Evolutionary conservation across 23 tunicate genomes (phyloP).

Genomic region (Pegea sp.): DNA sequence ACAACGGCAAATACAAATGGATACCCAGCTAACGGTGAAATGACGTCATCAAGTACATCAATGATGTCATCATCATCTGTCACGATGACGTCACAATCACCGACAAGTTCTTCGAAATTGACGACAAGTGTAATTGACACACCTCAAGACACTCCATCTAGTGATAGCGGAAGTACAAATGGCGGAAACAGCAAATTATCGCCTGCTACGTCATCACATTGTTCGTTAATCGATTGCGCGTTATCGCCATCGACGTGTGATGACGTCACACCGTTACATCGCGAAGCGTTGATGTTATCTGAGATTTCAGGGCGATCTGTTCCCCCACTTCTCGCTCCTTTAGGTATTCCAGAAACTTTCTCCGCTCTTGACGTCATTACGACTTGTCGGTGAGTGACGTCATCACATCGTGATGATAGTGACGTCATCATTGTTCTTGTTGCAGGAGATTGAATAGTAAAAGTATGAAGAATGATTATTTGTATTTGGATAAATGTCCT

Average conservation of each 20-base stretch:
- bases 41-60: background rate
- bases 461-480: slow-evolving; percentile 26
- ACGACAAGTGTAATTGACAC: slow-evolving; percentile 33
- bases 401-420: too few relatives aligned
- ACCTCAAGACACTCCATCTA: slow-evolving; percentile 34
- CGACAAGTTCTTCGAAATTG: background rate
- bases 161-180: slow-evolving; percentile 11
- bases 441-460: slow-evolving; percentile 31
- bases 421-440: background rate
- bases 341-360: slow-evolving; percentile 44
- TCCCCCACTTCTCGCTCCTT: slow-evolving; percentile 38
- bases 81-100: background rate
- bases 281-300: slow-evolving; percentile 10
- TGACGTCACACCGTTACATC: slow-evolving; percentile 3
- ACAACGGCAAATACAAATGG: too few relatives aligned
- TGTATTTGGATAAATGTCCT: slow-evolving; percentile 64
- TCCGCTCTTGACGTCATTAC: slow-evolving; percentile 76
- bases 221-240: too few relatives aligned
- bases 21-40: background rate
- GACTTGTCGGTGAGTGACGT: slow-evolving; percentile 32
- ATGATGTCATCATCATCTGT: background rate
- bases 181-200: too few relatives aligned
- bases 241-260: too few relatives aligned
- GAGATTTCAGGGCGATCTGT: slow-evolving; percentile 34
- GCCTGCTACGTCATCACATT: too few relatives aligned